Percentiles rank a stretch among this genome's conserved stretches.
These are phyloP conservation scores for Ichneumon xanthorius DNA, from an alignment of 2,888 invertebrate genomes.

Conservation along the genomic window DNA sequence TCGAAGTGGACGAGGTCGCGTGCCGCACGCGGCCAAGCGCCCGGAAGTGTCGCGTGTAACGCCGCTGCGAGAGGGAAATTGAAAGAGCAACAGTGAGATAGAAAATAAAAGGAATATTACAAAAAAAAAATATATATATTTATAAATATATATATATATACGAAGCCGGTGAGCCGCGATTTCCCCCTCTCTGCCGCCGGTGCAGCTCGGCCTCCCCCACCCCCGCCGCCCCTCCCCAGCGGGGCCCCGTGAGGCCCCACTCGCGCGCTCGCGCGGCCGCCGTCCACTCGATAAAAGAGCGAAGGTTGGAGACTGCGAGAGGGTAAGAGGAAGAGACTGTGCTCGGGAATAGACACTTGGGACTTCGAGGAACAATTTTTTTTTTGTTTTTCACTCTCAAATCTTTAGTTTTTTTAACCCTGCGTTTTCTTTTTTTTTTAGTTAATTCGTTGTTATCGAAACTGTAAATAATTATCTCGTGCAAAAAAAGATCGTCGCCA, in stretches of 20 bases:
- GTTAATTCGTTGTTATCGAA: constrained; percentile 16
- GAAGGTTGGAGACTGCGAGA: constrained; percentile 65
- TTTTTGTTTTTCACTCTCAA: constrained; percentile 34
- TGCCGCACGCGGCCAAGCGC: constrained; percentile 13
- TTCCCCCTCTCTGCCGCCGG: constrained; percentile 21
- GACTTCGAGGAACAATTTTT: constrained; percentile 42
- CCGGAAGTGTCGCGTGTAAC: constrained; percentile 62
- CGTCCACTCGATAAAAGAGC: constrained; percentile 67
- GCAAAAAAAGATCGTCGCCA: background rate
- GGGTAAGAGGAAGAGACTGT: constrained; percentile 68
- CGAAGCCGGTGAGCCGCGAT: constrained; percentile 28
- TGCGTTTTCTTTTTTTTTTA: background rate
- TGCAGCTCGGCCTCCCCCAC: constrained; percentile 45
- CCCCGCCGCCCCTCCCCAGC: constrained; percentile 45
- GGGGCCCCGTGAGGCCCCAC: constrained; percentile 52
- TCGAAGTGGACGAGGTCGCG: constrained; percentile 21
- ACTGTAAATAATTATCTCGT: constrained; percentile 5
- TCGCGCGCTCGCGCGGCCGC: constrained; percentile 48
- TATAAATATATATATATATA: background rate
- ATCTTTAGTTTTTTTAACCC: background rate
- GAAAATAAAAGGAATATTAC: constrained; percentile 27
- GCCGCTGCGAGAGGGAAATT: background rate
- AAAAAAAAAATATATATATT: background rate
- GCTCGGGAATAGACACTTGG: constrained; percentile 62
- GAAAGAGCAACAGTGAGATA: constrained; percentile 42